Percentiles rank a stretch among this genome's conserved stretches.
These are phyloP conservation scores for Thalassarche chlororhynchos DNA, from an alignment of 2,113 vertebrate genomes.

Conservation along the genomic window DNA sequence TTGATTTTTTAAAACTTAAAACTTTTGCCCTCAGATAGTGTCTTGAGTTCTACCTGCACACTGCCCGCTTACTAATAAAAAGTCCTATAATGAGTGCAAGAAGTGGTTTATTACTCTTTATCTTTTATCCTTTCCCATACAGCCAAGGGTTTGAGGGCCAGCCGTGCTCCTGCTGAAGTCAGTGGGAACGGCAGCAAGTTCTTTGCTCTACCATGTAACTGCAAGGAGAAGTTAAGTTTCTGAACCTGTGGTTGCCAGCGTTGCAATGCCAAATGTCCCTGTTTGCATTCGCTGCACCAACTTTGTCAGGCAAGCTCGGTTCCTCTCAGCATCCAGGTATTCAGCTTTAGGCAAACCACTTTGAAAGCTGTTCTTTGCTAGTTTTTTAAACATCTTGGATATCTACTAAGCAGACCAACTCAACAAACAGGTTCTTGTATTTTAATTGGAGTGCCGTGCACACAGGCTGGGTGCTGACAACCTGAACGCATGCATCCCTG, in stretches of 20 bases:
- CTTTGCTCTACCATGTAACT: neutral
- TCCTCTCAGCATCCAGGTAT: neutral
- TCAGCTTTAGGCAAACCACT: neutral
- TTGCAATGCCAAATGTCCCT: neutral
- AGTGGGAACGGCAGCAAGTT: neutral
- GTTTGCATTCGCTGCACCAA: neutral
- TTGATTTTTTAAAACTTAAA: neutral
- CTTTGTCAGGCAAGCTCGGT: neutral
- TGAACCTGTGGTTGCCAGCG: neutral
- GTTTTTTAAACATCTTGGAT: neutral
- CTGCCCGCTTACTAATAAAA: neutral
- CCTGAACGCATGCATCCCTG: neutral
- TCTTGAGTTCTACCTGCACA: neutral
- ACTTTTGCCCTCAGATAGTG: neutral
- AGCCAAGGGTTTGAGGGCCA: neutral
- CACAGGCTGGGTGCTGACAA: neutral
- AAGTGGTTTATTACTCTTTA: neutral
- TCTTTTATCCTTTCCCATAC: neutral
- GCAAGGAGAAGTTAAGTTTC: neutral
- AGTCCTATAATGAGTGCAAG: neutral
- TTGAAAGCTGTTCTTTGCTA: neutral
- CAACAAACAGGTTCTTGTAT: neutral
- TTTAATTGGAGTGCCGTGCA: neutral
- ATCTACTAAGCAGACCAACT: neutral
- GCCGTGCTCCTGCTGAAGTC: neutral